Evolutionary conservation across 2,797 vertebrate species (phyloP).

Genomic region (Allobates femoralis): DNA sequence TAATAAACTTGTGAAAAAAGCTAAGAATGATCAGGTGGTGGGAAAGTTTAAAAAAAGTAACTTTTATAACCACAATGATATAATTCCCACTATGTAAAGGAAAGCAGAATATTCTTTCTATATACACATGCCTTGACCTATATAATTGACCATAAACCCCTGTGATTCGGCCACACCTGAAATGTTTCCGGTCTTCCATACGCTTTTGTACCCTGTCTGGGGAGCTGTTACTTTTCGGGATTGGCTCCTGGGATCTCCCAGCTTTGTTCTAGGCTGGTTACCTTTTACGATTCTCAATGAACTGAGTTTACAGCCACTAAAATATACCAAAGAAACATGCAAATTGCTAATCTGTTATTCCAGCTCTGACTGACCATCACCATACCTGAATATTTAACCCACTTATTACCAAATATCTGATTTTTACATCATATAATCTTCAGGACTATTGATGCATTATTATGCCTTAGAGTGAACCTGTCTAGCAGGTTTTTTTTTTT

Average conservation of each 20-base stretch:
- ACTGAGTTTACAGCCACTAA: constrained; percentile 53
- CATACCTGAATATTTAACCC: neutral
- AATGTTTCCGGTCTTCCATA: neutral
- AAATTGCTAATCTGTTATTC: constrained; percentile 56
- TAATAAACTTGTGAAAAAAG: neutral
- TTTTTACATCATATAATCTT: neutral
- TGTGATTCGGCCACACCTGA: neutral
- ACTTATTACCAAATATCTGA: neutral
- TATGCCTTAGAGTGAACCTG: too few relatives aligned
- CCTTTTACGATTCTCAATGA: constrained; percentile 59
- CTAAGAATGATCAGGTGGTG: neutral
- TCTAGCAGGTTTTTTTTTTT: too few relatives aligned
- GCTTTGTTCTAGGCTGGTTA: constrained; percentile 52
- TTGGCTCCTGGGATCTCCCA: constrained; percentile 25
- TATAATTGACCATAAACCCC: neutral
- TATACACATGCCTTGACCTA: neutral
- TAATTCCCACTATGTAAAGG: neutral
- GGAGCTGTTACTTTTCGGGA: constrained; percentile 32
- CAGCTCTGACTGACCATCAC: constrained; percentile 32
- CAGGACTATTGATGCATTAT: too few relatives aligned
- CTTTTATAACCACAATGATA: neutral
- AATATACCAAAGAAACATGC: constrained; percentile 42
- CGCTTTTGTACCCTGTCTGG: constrained; percentile 31
- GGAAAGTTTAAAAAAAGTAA: neutral
- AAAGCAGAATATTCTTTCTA: neutral